Evolutionary conservation across 2,797 vertebrate species (phyloP), one percentile per base, ranked within the genome.

Genomic region (Amphiprion clarkii): DNA sequence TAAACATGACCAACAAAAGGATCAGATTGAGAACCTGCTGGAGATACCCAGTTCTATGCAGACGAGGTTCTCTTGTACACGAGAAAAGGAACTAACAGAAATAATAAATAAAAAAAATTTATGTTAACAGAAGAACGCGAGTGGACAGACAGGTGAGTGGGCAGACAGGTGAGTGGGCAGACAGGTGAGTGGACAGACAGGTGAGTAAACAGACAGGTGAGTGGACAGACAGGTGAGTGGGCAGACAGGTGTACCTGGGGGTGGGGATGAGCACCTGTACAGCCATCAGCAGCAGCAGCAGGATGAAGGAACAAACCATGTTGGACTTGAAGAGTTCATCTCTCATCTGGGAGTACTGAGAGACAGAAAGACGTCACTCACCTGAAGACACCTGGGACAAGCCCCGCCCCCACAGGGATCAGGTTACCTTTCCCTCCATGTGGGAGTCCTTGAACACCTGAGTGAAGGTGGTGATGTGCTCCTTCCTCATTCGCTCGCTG

Each of bases 281-380:
- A 0, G 70, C 56, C 83, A 86, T 84, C 44, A 89, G 79, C 67
- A 87, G 72, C 57, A 87, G 27, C 29, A 98, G 95, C 74, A 99
- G 96, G 81, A 99, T 97, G 90, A 98, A 98, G 2, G 97, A 96
- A 83, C 97, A 99, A 75, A 98, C 97, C 95, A 99, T 93, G 93
- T 98, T 99, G 76, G 98, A 98, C 90, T 99, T 99, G 95, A 99
- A 99, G 58, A 99, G 97, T 91, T 99, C 97, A 11, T 99, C 98
- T 87, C 98, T 95, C 97, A 99, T 99, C 91, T 98, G 97, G 74
- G 97, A 98, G 88, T 97, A 99, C 98, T 99, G 93, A 44, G 48
- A 27, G 6, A 62, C 33, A 79, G 6, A 49, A 1, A 40, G 1
- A 55, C 1, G 6, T 69, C 12, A 25, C 3, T 27, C 8, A 14